These are phyloP conservation scores for Cardinalis cardinalis DNA, from an alignment of 2,113 vertebrate genomes.

Conservation along the genomic window DNA sequence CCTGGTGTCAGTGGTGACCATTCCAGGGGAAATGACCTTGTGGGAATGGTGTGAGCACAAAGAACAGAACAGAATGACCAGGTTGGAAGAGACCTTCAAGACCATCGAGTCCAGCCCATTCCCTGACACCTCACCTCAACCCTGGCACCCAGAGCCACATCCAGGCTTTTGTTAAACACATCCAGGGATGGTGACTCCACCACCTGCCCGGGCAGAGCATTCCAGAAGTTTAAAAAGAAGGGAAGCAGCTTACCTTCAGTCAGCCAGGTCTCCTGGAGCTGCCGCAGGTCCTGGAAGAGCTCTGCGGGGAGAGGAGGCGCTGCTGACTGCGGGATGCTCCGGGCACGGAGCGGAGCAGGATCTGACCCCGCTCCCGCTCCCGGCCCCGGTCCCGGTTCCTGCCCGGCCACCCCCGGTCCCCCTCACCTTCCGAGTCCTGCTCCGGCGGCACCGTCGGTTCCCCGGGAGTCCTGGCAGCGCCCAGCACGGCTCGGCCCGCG, in stretches of 20 bases:
- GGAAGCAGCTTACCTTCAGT: conserved; percentile 85
- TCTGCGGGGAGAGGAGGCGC: conserved; percentile 71
- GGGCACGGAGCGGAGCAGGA: neutral
- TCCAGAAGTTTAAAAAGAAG: no score
- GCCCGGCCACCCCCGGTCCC: neutral
- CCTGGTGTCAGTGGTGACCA: no score
- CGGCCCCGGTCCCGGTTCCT: neutral
- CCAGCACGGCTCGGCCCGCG: conserved; percentile 81
- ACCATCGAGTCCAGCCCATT: no score
- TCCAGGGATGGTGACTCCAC: no score
- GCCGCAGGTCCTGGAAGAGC: conserved; percentile 96
- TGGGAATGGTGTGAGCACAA: no score
- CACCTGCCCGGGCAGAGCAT: no score
- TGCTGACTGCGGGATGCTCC: neutral
- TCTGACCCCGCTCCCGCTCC: neutral
- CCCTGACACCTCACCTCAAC: no score
- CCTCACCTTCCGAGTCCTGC: conserved; percentile 91
- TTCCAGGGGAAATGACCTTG: no score
- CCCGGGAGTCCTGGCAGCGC: conserved; percentile 81
- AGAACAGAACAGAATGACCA: no score
- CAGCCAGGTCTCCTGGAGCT: conserved; percentile 96
- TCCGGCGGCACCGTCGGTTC: conserved; percentile 83
- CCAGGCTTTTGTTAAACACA: no score
- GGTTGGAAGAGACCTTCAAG: no score
- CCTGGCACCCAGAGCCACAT: no score